These are phyloP conservation scores for Addax nasomaculatus DNA, from an alignment of 2,113 vertebrate genomes.

Conservation along the genomic window DNA sequence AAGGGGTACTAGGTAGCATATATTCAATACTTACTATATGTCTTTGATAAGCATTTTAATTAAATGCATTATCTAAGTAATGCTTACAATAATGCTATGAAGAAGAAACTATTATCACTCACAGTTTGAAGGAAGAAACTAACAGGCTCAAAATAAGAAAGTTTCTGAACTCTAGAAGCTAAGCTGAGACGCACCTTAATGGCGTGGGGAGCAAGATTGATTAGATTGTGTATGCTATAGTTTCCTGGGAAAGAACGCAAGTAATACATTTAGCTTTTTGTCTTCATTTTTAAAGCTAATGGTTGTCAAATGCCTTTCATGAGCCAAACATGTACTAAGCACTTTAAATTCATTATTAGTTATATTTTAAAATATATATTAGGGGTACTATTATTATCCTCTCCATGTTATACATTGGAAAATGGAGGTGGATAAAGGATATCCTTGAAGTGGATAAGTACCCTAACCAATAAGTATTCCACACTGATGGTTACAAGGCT, in stretches of 20 bases:
- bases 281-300: neutral
- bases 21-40: neutral
- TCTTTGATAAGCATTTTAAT: neutral
- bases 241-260: neutral
- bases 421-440: neutral
- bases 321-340: neutral
- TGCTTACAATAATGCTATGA: neutral
- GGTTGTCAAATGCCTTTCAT: neutral
- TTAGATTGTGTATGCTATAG: neutral
- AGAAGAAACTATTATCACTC: neutral
- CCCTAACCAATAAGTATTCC: neutral
- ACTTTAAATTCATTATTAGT: neutral
- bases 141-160: neutral
- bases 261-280: neutral
- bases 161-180: neutral
- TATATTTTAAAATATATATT: neutral
- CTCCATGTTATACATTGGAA: neutral
- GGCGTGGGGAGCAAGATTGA: neutral
- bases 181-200: neutral
- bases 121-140: neutral
- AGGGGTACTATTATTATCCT: neutral
- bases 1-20: neutral
- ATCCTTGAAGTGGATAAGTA: rapidly evolving
- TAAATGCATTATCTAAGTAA: neutral
- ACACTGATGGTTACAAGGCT: neutral